These are phyloP conservation scores for Nyctibius bracteatus DNA, from an alignment of 2,113 vertebrate species.

Conservation along the genomic window DNA sequence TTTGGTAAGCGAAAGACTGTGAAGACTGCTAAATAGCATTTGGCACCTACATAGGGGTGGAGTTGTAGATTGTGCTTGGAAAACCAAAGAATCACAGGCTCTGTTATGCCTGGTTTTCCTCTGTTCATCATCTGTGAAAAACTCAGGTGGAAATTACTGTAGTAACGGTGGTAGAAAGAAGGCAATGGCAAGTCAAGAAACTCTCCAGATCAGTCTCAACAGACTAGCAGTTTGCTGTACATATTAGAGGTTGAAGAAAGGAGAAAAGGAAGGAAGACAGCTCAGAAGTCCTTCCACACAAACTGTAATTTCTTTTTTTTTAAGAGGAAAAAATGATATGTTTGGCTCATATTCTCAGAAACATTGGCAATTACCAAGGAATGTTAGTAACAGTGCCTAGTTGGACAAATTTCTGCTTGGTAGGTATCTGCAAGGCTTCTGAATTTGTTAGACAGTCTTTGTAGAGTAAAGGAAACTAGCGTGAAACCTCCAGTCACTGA, in stretches of 20 bases:
- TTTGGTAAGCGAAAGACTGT: neutral
- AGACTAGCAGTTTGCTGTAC: neutral
- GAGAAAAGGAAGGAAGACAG: neutral
- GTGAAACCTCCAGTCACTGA: neutral
- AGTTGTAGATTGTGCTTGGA: neutral
- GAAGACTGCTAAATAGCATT: neutral
- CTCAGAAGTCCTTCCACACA: neutral
- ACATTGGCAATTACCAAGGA: neutral
- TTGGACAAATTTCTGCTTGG: neutral
- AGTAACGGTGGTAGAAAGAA: neutral
- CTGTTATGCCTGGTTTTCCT: neutral
- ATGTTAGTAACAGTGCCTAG: neutral
- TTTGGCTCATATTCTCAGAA: neutral
- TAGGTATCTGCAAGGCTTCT: neutral
- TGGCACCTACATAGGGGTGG: neutral
- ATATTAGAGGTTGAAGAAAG: neutral
- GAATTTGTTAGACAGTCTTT: neutral
- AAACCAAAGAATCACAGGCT: neutral
- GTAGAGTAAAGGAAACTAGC: neutral
- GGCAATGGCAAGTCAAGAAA: neutral
- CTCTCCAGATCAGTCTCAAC: neutral
- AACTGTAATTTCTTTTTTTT: neutral
- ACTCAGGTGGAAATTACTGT: neutral
- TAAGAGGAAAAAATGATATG: neutral
- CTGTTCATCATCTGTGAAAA: neutral